These are phyloP conservation scores for Crossocerus cetratus DNA, from an alignment of 2,888 invertebrate species.

Conservation along the genomic window DNA sequence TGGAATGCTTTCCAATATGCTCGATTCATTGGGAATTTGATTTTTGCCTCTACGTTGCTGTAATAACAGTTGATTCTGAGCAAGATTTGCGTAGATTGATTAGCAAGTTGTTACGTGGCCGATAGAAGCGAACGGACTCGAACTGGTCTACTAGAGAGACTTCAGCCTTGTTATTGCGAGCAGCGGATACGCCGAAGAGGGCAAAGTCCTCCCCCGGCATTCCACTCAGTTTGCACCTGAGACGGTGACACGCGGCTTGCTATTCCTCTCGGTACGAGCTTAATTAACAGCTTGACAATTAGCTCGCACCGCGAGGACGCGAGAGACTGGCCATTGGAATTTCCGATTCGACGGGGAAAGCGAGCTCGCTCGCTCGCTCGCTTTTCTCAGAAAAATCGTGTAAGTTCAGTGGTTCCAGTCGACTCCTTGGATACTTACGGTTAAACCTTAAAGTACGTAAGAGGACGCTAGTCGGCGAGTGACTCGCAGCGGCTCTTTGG, in stretches of 20 bases:
- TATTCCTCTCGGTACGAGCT: not conserved
- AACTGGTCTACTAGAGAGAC: not conserved
- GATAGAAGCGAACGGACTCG: not conserved
- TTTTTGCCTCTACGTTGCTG: no score
- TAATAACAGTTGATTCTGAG: no score
- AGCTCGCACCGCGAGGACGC: not conserved
- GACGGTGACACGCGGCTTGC: constrained; percentile 13
- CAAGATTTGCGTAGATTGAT: no score
- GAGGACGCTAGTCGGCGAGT: constrained; percentile 32
- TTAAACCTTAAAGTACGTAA: constrained; percentile 48
- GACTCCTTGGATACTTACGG: constrained; percentile 50
- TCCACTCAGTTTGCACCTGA: constrained; percentile 5
- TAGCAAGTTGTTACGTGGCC: no score
- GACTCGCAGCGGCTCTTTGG: constrained; percentile 36
- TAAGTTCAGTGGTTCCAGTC: no score
- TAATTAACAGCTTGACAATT: not conserved
- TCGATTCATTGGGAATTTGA: no score
- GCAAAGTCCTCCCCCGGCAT: not conserved
- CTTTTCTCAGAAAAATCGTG: no score
- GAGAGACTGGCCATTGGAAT: not conserved
- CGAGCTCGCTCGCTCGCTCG: constrained; percentile 1
- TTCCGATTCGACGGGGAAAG: not conserved
- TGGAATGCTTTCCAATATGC: no score
- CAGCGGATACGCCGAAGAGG: no score
- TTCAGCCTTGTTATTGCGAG: no score